Evolutionary conservation across 2,113 vertebrate species (phyloP).

Genomic region (Platichthys flesus): DNA sequence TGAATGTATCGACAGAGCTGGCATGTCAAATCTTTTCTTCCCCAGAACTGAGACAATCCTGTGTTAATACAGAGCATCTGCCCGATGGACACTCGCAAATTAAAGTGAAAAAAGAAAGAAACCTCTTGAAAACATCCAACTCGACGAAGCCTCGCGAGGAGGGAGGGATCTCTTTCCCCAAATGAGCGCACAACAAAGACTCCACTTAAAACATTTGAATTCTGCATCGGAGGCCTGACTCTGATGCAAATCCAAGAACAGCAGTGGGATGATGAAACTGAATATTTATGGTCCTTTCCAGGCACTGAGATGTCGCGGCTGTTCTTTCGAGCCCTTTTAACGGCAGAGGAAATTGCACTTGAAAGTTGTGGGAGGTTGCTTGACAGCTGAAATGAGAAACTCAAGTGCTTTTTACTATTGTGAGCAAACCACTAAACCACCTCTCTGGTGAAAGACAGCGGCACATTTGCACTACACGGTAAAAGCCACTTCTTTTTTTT

Average conservation of each 20-base stretch:
- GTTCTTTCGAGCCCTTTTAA: slow-evolving; percentile 57
- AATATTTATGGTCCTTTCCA: slow-evolving; percentile 62
- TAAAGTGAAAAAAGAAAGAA: background rate
- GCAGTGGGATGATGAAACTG: slow-evolving; percentile 59
- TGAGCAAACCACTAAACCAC: slow-evolving; percentile 58
- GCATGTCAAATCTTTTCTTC: slow-evolving; percentile 44
- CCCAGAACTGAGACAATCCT: slow-evolving; percentile 27
- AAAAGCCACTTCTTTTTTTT: background rate
- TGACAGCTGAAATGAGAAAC: slow-evolving; percentile 53
- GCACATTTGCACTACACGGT: slow-evolving; percentile 1
- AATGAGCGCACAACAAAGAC: slow-evolving; percentile 35
- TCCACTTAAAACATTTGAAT: slow-evolving; percentile 43
- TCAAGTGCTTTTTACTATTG: slow-evolving; percentile 61
- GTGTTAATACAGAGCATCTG: slow-evolving; percentile 20
- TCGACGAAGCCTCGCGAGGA: background rate
- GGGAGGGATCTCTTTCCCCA: slow-evolving; percentile 18
- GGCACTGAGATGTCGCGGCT: slow-evolving; percentile 39
- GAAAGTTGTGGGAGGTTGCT: slow-evolving; percentile 70
- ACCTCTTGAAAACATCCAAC: background rate
- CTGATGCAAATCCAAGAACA: slow-evolving; percentile 59
- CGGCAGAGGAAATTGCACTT: slow-evolving; percentile 64
- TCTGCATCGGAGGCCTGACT: slow-evolving; percentile 36
- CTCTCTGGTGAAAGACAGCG: slow-evolving; percentile 41
- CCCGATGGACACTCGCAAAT: background rate
- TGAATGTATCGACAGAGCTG: slow-evolving; percentile 40